These are phyloP conservation scores for Parazoanthus darwini DNA, from an alignment of 92 coral and sea anemone species.

Conservation along the genomic window DNA sequence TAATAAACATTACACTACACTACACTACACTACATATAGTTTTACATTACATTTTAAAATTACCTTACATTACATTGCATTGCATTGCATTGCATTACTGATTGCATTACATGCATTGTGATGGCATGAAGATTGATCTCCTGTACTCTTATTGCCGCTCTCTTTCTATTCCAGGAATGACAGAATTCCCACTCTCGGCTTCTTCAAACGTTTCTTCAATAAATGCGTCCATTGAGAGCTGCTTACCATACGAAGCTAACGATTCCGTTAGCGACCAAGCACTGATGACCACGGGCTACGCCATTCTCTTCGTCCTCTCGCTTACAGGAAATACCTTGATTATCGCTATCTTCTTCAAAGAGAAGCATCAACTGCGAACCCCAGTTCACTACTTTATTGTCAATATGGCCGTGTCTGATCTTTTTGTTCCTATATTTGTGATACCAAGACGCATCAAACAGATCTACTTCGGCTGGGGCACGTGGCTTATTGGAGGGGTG, in stretches of 20 bases:
- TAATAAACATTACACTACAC: too few relatives aligned
- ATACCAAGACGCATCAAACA: slow-evolving; percentile 18
- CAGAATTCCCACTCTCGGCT: neutral
- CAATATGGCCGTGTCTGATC: slow-evolving; percentile 5
- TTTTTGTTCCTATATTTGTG: slow-evolving; percentile 7
- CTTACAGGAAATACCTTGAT: neutral
- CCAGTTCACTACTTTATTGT: slow-evolving; percentile 11
- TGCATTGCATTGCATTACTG: too few relatives aligned
- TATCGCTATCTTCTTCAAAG: slow-evolving; percentile 8
- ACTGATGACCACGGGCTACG: neutral
- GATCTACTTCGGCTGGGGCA: slow-evolving; percentile 7
- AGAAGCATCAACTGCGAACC: neutral
- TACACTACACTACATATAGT: too few relatives aligned
- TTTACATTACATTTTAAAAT: too few relatives aligned
- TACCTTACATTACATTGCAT: too few relatives aligned
- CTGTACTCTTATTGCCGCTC: too few relatives aligned
- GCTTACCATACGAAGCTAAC: slow-evolving; percentile 12
- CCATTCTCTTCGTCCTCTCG: slow-evolving; percentile 11
- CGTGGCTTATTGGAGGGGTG: slow-evolving; percentile 9
- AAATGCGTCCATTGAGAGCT: neutral
- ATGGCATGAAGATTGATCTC: too few relatives aligned
- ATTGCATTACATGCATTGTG: too few relatives aligned
- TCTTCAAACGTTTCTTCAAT: neutral
- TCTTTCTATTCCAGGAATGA: too few relatives aligned
- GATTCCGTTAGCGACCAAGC: neutral